A percentile compares a stretch with the other conserved stretches of the same genome.
Conservation (phyloP, 2,888 invertebrate genomes). For the Pyrocoelia pectoralis region DNA sequence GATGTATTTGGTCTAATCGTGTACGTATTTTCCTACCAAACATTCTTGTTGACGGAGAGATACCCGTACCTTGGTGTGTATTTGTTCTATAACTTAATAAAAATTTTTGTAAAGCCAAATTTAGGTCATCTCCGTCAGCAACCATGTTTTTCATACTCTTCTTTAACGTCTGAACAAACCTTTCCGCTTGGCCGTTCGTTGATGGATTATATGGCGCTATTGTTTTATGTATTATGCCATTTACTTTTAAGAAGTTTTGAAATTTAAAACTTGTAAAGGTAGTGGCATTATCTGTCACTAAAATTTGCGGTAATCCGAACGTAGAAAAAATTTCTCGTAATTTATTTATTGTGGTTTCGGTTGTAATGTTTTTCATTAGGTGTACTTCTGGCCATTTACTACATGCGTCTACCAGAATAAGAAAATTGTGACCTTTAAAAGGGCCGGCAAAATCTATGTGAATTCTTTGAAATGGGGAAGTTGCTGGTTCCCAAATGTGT, state of each 20-base stretch:
- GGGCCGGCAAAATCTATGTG: conserved; percentile 1
- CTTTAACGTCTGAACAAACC: neutral
- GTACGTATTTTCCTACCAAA: conserved; percentile 1
- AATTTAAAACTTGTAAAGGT: neutral
- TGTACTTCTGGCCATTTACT: conserved; percentile 9
- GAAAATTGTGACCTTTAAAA: neutral
- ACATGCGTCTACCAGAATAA: conserved; percentile 2
- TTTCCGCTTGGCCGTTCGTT: neutral
- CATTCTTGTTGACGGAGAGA: conserved; percentile 1
- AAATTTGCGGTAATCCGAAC: conserved; percentile 2
- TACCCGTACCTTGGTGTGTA: conserved; percentile 1
- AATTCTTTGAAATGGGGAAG: conserved; percentile 2
- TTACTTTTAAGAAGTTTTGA: conserved; percentile 3
- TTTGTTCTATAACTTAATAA: neutral
- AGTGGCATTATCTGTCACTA: conserved; percentile 1
- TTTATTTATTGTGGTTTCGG: conserved; percentile 5
- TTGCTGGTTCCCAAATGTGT: neutral
- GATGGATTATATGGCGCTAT: conserved; percentile 1
- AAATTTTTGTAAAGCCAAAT: conserved; percentile 2
- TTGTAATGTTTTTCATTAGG: conserved; percentile 6
- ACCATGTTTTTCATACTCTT: neutral
- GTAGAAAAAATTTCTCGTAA: conserved; percentile 8
- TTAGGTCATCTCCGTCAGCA: conserved; percentile 1
- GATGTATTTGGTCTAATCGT: conserved; percentile 4
- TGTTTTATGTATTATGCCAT: neutral